Evolutionary conservation across 2,888 invertebrate species (phyloP).

Genomic region (Bursaphelenchus okinawaensis): DNA sequence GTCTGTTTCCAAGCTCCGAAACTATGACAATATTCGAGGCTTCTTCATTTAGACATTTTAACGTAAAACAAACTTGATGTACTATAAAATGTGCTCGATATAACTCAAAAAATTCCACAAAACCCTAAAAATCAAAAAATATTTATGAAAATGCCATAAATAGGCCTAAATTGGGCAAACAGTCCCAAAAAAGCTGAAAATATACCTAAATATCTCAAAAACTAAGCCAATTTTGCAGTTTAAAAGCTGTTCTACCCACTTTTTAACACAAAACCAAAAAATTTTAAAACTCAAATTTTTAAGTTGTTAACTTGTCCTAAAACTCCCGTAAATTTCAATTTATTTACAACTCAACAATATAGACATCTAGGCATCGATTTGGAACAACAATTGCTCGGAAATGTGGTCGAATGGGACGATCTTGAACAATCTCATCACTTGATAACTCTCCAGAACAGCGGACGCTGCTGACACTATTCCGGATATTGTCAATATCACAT

Average conservation of each 20-base stretch:
- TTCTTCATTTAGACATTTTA: background rate
- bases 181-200: too few species aligned
- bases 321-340: background rate
- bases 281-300: background rate
- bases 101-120: too few species aligned
- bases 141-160: too few species aligned
- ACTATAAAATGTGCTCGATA: too few species aligned
- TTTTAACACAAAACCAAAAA: too few species aligned
- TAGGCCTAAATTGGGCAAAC: too few species aligned
- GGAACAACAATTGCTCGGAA: slow-evolving; percentile 54
- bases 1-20: background rate
- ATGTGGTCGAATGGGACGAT: slow-evolving; percentile 52
- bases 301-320: background rate
- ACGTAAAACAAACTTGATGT: too few species aligned
- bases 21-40: background rate
- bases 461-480: slow-evolving; percentile 48
- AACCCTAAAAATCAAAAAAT: too few species aligned
- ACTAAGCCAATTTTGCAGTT: too few species aligned
- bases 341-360: background rate
- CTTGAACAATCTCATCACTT: slow-evolving; percentile 54
- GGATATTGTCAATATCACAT: slow-evolving; percentile 44
- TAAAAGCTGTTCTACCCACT: too few species aligned
- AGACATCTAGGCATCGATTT: slow-evolving; percentile 29
- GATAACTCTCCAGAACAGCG: slow-evolving; percentile 49
- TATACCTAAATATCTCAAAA: too few species aligned